Conservation (phyloP, 30 jellyfish, hydroid and myxozoan genomes). For the Hydractinia echinata region DNA sequence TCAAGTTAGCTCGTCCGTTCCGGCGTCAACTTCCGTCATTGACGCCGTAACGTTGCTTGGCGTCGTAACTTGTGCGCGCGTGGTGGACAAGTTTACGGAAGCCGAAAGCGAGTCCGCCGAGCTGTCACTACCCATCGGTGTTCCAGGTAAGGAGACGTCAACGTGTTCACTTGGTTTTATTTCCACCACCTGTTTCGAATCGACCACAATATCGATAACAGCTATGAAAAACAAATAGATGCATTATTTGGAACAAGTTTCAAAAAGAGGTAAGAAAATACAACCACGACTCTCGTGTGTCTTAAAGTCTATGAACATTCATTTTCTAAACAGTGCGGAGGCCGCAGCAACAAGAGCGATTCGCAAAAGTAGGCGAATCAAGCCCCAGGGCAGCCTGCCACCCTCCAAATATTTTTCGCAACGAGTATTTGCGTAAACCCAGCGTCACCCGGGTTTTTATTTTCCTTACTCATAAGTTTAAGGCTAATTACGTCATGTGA, state of each 20-base stretch:
- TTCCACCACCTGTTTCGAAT: background rate
- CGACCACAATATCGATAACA: constrained; percentile 5
- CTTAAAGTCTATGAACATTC: background rate
- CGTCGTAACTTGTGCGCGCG: constrained; percentile 82
- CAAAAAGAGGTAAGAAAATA: too few species aligned
- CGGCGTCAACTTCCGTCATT: background rate
- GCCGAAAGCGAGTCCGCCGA: constrained; percentile 49
- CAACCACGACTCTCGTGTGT: too few species aligned
- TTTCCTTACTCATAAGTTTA: constrained; percentile 49
- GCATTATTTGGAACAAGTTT: background rate
- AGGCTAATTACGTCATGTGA: background rate
- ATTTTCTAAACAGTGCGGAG: constrained; percentile 25
- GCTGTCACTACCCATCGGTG: constrained; percentile 93
- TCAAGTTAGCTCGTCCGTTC: background rate
- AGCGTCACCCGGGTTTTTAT: constrained; percentile 53
- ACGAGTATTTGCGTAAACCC: constrained; percentile 30
- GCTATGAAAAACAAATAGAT: background rate
- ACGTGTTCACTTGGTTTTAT: constrained; percentile 7
- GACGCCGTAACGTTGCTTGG: constrained; percentile 28
- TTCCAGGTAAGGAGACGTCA: constrained; percentile 88
- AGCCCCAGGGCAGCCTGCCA: constrained; percentile 49
- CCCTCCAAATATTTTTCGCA: constrained; percentile 35
- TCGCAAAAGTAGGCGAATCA: constrained; percentile 50
- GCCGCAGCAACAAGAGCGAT: constrained; percentile 48
- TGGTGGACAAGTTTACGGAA: constrained; percentile 28